phyloP scores from a whole-genome alignment of 2,888 invertebrate genomes.

The Gnatocerus cornutus region DNA sequence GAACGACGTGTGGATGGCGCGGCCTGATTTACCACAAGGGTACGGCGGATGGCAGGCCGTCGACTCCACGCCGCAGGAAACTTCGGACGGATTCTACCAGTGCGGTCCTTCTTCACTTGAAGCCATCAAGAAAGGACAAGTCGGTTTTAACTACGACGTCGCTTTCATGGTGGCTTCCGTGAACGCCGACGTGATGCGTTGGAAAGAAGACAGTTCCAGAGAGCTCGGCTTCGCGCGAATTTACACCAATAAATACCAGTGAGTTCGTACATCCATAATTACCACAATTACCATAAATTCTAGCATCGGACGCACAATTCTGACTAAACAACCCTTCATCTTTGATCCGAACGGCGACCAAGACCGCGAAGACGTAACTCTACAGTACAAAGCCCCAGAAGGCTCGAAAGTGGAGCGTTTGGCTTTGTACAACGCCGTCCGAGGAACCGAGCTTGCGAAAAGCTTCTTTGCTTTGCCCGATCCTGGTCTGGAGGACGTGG shows the following conservation, averaged over 20 bases:
- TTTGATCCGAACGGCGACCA: conserved; percentile 82
- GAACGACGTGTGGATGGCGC: conserved; percentile 91
- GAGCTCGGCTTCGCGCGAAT: conserved; percentile 80
- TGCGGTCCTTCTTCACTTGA: conserved; percentile 87
- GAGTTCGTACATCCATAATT: too few relatives aligned
- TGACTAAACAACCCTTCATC: conserved; percentile 83
- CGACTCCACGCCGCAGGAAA: conserved; percentile 90
- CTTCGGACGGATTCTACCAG: conserved; percentile 81
- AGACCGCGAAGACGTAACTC: conserved; percentile 82
- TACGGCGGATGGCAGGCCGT: conserved; percentile 94
- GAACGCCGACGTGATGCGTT: conserved; percentile 87
- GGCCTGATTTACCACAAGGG: conserved; percentile 83
- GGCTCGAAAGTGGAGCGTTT: conserved; percentile 83
- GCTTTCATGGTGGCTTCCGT: conserved; percentile 87
- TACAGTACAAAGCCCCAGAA: conserved; percentile 81
- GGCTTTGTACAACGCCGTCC: conserved; percentile 83
- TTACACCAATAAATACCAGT: conserved; percentile 84
- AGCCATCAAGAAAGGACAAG: conserved; percentile 84
- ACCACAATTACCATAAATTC: too few relatives aligned
- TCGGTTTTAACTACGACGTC: conserved; percentile 83
- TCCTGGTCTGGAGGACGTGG: conserved; percentile 75
- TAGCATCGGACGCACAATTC: conserved; percentile 83
- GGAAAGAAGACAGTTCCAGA: conserved; percentile 80
- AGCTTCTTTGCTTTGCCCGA: conserved; percentile 78
- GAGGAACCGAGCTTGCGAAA: conserved; percentile 79